Evolutionary conservation across 2,888 invertebrate genomes (phyloP).

Genomic region (Drosophila trichaetosa): DNA sequence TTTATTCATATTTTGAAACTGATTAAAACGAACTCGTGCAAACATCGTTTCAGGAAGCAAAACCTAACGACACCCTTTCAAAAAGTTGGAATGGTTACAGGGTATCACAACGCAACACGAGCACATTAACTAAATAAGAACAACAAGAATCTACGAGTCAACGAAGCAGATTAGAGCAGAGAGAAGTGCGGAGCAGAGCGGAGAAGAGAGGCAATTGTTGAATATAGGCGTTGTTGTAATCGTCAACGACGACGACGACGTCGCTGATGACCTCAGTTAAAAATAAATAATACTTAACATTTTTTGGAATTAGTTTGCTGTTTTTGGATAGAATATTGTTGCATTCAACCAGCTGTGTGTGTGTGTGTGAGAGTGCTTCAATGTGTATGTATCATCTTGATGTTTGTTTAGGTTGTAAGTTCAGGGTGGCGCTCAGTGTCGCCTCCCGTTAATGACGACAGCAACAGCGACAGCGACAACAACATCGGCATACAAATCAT

Average conservation of each 20-base stretch:
- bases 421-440: conserved; percentile 77
- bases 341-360: conserved; percentile 37
- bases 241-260: conserved; percentile 40
- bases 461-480: conserved; percentile 18
- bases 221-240: conserved; percentile 57
- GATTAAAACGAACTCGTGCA: neutral
- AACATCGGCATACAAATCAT: conserved; percentile 70
- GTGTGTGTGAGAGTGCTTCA: conserved; percentile 12
- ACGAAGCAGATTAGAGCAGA: conserved; percentile 1
- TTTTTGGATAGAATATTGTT: conserved; percentile 59
- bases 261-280: conserved; percentile 79
- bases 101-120: conserved; percentile 45
- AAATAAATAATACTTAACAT: conserved; percentile 81
- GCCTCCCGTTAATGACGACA: conserved; percentile 34
- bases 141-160: conserved; percentile 52
- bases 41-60: neutral
- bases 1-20: neutral
- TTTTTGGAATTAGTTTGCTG: conserved; percentile 79
- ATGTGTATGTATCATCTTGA: conserved; percentile 18
- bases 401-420: conserved; percentile 56
- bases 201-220: conserved; percentile 5
- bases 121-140: conserved; percentile 79
- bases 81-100: neutral
- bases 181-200: conserved; percentile 11
- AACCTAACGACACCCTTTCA: neutral